A percentile compares a stretch with the other conserved stretches of the same genome.
Conservation (phyloP, 2,888 invertebrate species). For the Coleophora flavipennella region DNA sequence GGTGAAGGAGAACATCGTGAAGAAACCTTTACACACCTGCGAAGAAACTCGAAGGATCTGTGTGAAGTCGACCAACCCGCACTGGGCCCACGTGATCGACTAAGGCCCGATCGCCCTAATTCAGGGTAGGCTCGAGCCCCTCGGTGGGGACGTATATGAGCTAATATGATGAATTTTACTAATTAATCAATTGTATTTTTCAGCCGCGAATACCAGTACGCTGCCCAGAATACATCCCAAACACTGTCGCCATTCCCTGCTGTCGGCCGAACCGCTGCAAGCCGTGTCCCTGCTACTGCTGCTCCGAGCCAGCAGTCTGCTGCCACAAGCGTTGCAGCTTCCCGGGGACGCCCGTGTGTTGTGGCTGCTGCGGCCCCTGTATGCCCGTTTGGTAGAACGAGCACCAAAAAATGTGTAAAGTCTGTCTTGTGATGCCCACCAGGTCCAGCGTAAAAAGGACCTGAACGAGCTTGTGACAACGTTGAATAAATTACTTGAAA, state of each 20-base stretch:
- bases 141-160: too few relatives aligned
- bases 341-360: slow-evolving; percentile 53
- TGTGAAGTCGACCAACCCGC: too few relatives aligned
- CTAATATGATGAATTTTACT: too few relatives aligned
- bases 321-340: slow-evolving; percentile 55
- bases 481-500: too few relatives aligned
- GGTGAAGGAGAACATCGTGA: too few relatives aligned
- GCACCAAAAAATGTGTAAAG: not conserved
- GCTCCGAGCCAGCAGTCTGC: slow-evolving; percentile 48
- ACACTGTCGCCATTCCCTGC: slow-evolving; percentile 62
- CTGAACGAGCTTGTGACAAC: too few relatives aligned
- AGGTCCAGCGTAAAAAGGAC: too few relatives aligned
- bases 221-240: slow-evolving; percentile 23
- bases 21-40: too few relatives aligned
- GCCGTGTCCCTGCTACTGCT: slow-evolving; percentile 71
- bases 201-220: slow-evolving; percentile 2
- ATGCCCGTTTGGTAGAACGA: slow-evolving; percentile 56
- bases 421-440: not conserved
- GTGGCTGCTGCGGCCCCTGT: slow-evolving; percentile 48
- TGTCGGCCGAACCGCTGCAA: slow-evolving; percentile 68
- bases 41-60: too few relatives aligned
- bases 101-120: too few relatives aligned
- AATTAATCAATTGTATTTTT: not conserved
- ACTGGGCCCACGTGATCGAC: too few relatives aligned
- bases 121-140: too few relatives aligned